Conservation (phyloP, 2,888 invertebrate genomes). For the Heliconius cydno region DNA sequence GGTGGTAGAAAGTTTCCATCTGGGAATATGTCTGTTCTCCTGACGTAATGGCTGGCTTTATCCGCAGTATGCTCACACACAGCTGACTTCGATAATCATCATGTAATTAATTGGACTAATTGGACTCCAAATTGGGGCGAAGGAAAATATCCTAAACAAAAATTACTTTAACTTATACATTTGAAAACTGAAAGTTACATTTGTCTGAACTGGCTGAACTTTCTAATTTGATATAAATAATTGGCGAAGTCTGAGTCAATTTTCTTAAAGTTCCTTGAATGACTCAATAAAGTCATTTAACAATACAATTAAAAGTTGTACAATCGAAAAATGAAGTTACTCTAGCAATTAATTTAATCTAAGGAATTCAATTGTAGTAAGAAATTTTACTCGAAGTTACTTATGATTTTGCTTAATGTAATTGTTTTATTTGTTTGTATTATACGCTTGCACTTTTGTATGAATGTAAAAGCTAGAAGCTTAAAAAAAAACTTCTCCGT, state of each 20-base stretch:
- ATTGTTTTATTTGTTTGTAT: not conserved
- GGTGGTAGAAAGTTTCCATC: no score
- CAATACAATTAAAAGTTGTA: slow-evolving; percentile 39
- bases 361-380: slow-evolving; percentile 10
- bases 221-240: slow-evolving; percentile 17
- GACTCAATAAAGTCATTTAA: slow-evolving; percentile 33
- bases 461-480: not conserved
- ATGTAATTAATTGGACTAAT: no score
- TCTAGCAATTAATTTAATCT: slow-evolving; percentile 24
- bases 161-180: no score
- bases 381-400: slow-evolving; percentile 20
- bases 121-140: no score
- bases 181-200: not conserved
- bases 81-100: no score
- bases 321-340: slow-evolving; percentile 37
- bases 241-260: slow-evolving; percentile 21
- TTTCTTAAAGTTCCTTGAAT: slow-evolving; percentile 12
- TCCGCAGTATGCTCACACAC: no score
- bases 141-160: no score
- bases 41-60: no score
- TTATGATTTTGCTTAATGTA: not conserved
- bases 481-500: not conserved
- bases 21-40: no score
- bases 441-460: not conserved
- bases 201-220: not conserved